These are phyloP conservation scores for Lordiphosa stackelbergi DNA, from an alignment of 1,140 invertebrate species.

Conservation along the genomic window DNA sequence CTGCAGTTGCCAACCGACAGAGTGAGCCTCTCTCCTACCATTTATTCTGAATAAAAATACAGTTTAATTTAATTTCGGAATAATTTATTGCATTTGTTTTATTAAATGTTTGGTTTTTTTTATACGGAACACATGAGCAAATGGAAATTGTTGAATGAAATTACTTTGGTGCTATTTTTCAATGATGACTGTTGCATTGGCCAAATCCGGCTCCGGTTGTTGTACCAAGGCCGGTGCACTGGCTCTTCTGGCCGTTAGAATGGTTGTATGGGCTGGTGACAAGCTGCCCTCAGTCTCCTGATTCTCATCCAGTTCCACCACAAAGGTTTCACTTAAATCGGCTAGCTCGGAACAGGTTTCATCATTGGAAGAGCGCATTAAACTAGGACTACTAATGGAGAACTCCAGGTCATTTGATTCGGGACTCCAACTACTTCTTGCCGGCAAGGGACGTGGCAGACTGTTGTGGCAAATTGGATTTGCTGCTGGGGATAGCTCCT, in stretches of 20 bases:
- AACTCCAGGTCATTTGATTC: conserved; percentile 54
- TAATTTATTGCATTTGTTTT: too few species aligned
- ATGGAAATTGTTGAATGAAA: too few species aligned
- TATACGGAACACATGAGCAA: too few species aligned
- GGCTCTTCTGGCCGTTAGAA: conserved; percentile 48
- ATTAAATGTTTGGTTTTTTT: too few species aligned
- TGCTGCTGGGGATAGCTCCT: conserved; percentile 51
- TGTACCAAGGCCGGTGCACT: conserved; percentile 49
- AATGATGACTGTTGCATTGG: conserved; percentile 42
- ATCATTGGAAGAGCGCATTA: conserved; percentile 66
- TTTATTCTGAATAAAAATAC: too few species aligned
- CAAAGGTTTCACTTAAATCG: conserved; percentile 54
- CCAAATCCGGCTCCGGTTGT: conserved; percentile 8
- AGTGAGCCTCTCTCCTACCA: too few species aligned
- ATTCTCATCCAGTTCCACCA: conserved; percentile 22
- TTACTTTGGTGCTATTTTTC: conserved; percentile 30
- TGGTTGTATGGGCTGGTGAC: conserved; percentile 65
- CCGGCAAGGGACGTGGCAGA: conserved; percentile 65
- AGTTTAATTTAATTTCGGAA: too few species aligned
- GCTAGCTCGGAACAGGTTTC: conserved; percentile 47
- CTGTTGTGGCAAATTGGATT: conserved; percentile 76
- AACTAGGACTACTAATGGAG: conserved; percentile 74
- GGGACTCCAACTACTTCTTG: conserved; percentile 72
- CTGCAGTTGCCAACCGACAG: too few species aligned
- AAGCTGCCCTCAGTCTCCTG: conserved; percentile 47